Conservation (phyloP, 1,140 invertebrate genomes). For the Nebria ingens region DNA sequence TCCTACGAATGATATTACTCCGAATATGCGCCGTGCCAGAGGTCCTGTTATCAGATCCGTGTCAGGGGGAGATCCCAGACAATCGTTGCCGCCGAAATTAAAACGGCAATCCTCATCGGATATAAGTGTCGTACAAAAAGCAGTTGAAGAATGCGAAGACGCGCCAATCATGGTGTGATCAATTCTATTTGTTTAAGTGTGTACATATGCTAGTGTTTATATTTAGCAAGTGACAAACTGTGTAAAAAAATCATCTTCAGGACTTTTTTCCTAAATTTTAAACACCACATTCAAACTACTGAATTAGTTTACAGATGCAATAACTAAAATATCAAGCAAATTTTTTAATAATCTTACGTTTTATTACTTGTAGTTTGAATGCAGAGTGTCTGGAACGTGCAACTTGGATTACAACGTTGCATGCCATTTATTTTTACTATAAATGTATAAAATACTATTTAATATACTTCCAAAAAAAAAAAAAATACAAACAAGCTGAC, state of each 20-base stretch:
- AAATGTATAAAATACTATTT: neutral
- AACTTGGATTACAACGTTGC: too few relatives aligned
- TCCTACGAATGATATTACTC: constrained; percentile 2
- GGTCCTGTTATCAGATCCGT: constrained; percentile 28
- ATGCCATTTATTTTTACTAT: constrained; percentile 7
- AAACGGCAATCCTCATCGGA: constrained; percentile 31
- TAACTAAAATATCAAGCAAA: too few relatives aligned
- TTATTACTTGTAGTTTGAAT: too few relatives aligned
- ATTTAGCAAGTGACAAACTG: neutral
- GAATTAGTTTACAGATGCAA: too few relatives aligned
- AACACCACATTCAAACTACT: neutral
- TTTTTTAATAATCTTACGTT: too few relatives aligned
- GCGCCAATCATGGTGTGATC: constrained; percentile 32
- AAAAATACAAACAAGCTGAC: neutral
- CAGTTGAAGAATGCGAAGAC: constrained; percentile 32
- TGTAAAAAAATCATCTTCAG: neutral
- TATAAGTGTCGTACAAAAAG: constrained; percentile 23
- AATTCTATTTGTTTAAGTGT: neutral
- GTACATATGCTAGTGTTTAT: constrained; percentile 7
- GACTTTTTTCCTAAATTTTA: neutral
- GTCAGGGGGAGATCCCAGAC: constrained; percentile 23
- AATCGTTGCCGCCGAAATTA: constrained; percentile 22
- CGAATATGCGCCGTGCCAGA: neutral
- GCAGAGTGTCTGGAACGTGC: too few relatives aligned
- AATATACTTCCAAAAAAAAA: neutral